Base-by-base conservation (phyloP, 2,797 vertebrate genomes). In the Columba guinea region DNA sequence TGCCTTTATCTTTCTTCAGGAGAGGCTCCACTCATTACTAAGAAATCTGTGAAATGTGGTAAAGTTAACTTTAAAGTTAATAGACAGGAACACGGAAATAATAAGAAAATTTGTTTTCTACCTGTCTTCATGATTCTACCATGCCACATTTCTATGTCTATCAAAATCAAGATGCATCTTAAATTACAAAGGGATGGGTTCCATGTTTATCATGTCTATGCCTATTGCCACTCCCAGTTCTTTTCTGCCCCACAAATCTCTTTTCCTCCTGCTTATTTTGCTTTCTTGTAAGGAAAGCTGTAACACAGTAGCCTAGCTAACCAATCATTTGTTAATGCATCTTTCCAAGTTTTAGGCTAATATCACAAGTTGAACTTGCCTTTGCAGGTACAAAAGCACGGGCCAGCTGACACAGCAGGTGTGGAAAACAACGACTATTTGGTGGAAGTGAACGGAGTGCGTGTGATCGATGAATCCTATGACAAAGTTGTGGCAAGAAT, bases 381-480 rank as follows among this genome's bases (percentile, higher is more conserved):
- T 90, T 94, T 82, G 63, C 97, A 99, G 99, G 98, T 99, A 65
- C 97, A 98, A 89, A 98, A 88, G 35, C 98, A 98, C 0, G 98
- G 98, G 28, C 97, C 96, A 5, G 99, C 99, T 8, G 98, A 98
- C 75, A 83, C 13, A 87, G 99, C 98, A 2, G 99, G 99, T 11
- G 74, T 99, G 84, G 94, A 98, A 95, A 98, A 99, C 5, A 79
- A 98, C 0, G 99, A 99, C 77, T 58, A 99, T 9, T 84, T 99
- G 96, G 96, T 99, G 67, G 99, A 99, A 96, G 99, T 99, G 76
- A 98, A 99, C 0, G 98, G 98, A 2, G 95, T 98, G 32, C 99
- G 99, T 0, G 97, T 99, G 97, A 98, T 98, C 89, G 80, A 97
- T 5, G 97, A 98, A 67, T 41, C 79, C 86, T 99, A 99, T 2